phyloP scores from a whole-genome alignment of 2,113 vertebrate genomes.

The Malaclemys terrapin region DNA sequence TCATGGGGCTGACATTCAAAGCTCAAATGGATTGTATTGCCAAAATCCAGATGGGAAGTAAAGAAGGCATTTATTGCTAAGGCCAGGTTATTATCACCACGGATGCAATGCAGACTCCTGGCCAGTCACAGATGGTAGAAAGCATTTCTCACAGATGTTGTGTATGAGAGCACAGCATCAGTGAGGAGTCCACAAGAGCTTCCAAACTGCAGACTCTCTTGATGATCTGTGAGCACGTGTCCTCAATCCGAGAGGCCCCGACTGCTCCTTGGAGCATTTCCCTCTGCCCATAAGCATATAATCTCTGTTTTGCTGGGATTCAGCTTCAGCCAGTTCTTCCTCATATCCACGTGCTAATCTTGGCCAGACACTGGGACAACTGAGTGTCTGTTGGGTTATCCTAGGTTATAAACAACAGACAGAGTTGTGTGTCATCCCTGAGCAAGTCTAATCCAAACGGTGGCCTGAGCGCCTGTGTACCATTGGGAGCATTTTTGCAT shows the following conservation, averaged over 20 bases:
- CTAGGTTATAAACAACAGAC: slow-evolving; percentile 67
- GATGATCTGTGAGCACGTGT: slow-evolving; percentile 7
- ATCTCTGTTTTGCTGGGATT: slow-evolving; percentile 56
- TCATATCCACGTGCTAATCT: slow-evolving; percentile 68
- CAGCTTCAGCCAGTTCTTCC: slow-evolving; percentile 57
- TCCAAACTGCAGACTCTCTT: not conserved
- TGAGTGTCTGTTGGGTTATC: slow-evolving; percentile 44
- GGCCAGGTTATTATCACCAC: not conserved
- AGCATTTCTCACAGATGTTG: slow-evolving; percentile 30
- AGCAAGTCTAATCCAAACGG: slow-evolving; percentile 56
- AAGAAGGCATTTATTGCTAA: not conserved
- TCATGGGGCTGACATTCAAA: not conserved
- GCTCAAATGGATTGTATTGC: not conserved
- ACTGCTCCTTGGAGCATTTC: slow-evolving; percentile 18
- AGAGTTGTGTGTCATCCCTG: slow-evolving; percentile 53
- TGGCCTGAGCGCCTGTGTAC: slow-evolving; percentile 43
- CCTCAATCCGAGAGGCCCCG: not conserved
- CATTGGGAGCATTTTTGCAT: slow-evolving; percentile 18
- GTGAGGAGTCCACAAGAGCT: not conserved
- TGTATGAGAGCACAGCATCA: not conserved
- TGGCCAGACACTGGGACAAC: slow-evolving; percentile 63
- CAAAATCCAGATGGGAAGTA: not conserved
- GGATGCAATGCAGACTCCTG: not conserved
- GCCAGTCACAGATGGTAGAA: not conserved
- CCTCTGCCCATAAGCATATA: slow-evolving; percentile 29